Evolutionary conservation across 2,888 invertebrate genomes (phyloP).

Genomic region (Nezara viridula): DNA sequence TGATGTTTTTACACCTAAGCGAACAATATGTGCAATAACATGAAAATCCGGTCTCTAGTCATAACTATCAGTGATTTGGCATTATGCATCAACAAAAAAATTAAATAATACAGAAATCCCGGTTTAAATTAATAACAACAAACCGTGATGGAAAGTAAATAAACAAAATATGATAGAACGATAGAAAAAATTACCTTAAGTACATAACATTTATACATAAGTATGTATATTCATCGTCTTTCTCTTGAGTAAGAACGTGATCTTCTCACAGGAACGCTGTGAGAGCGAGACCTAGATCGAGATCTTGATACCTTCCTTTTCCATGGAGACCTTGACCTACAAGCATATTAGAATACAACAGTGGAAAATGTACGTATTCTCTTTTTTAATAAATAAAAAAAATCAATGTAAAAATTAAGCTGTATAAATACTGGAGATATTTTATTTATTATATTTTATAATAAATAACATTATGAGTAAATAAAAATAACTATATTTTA

Average conservation of each 20-base stretch:
- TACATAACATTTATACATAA: neutral
- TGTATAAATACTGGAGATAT: constrained; percentile 5
- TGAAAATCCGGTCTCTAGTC: too few relatives aligned
- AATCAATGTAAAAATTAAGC: neutral
- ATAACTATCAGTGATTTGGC: too few relatives aligned
- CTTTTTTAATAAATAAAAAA: neutral
- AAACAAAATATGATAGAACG: too few relatives aligned
- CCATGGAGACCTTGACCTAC: constrained; percentile 64
- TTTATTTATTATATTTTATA: too few relatives aligned
- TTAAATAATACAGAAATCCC: too few relatives aligned
- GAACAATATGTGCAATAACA: too few relatives aligned
- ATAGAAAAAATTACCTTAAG: neutral
- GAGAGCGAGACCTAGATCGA: constrained; percentile 65
- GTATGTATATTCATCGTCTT: constrained; percentile 59
- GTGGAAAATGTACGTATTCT: neutral
- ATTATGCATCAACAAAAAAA: too few relatives aligned
- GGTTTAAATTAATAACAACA: neutral
- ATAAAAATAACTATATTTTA: neutral
- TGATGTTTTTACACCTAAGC: too few relatives aligned
- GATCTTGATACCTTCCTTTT: constrained; percentile 54
- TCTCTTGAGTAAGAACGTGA: constrained; percentile 65
- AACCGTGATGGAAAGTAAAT: neutral
- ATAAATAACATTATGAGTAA: neutral
- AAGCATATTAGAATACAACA: neutral
- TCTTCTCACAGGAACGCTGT: constrained; percentile 66